These are phyloP conservation scores for Podilymbus podiceps DNA, from an alignment of 2,113 vertebrate genomes.

Conservation along the genomic window DNA sequence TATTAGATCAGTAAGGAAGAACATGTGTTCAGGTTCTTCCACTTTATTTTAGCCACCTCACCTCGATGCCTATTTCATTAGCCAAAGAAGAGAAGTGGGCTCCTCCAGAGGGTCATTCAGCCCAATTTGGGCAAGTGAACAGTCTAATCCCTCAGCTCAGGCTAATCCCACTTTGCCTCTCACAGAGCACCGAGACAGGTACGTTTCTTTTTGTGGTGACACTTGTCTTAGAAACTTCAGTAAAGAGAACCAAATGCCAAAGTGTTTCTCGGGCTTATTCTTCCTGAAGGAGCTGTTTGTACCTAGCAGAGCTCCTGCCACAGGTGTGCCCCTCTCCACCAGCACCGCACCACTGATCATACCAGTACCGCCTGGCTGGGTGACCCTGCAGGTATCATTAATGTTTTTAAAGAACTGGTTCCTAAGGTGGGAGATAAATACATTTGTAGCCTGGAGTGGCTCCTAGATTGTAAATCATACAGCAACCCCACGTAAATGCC, in stretches of 20 bases:
- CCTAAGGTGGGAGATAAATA: neutral
- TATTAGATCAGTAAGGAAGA: neutral
- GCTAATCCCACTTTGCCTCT: neutral
- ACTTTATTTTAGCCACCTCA: neutral
- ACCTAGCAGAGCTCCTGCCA: neutral
- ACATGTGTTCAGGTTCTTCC: neutral
- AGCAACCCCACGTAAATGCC: constrained; percentile 18
- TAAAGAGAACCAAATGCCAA: neutral
- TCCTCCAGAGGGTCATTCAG: neutral
- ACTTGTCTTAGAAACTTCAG: neutral
- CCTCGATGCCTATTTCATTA: neutral
- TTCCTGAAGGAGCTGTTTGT: neutral
- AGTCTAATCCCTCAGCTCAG: neutral
- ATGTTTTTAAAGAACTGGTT: neutral
- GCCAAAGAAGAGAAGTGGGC: neutral
- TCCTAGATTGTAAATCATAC: constrained; percentile 40
- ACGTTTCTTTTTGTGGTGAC: neutral
- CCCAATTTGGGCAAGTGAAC: accelerated
- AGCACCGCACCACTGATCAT: neutral
- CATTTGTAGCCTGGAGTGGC: neutral
- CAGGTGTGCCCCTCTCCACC: neutral
- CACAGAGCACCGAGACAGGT: neutral
- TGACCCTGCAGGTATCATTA: neutral
- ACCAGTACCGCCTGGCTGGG: neutral
- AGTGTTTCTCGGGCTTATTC: neutral